phyloP scores from a whole-genome alignment of 1,140 invertebrate genomes.

The Triops longicaudatus region DNA sequence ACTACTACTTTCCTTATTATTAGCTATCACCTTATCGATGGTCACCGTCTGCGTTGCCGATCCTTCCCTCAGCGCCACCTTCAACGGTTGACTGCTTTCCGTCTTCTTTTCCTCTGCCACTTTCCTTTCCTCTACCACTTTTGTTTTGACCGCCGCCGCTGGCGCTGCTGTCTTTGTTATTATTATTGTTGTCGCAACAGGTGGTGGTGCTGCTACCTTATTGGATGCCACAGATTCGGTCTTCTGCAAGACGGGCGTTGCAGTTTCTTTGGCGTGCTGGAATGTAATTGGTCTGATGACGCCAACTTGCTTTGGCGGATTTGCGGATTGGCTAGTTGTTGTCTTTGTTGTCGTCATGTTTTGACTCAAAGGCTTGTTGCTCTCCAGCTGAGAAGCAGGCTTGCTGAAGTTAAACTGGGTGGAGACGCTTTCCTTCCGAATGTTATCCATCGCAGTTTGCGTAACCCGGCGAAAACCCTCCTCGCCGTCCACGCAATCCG shows the following conservation, averaged over 20 bases:
- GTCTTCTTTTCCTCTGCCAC: neutral
- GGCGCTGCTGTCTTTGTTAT: neutral
- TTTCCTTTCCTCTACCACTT: neutral
- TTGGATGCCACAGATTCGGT: no score
- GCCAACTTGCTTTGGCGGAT: constrained; percentile 46
- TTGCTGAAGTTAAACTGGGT: constrained; percentile 50
- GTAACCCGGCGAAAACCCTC: constrained; percentile 43
- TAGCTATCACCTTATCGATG: neutral
- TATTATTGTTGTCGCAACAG: neutral
- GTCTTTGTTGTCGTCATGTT: constrained; percentile 33
- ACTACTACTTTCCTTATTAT: no score
- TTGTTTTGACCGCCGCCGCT: neutral
- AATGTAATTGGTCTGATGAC: constrained; percentile 48
- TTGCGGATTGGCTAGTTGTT: constrained; percentile 37
- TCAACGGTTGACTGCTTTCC: neutral
- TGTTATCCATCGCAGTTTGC: constrained; percentile 53
- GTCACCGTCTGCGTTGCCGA: neutral
- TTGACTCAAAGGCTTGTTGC: neutral
- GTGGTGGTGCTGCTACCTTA: no score
- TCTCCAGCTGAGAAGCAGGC: constrained; percentile 4
- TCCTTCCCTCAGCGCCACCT: neutral
- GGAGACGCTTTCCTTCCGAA: constrained; percentile 53
- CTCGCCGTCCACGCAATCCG: constrained; percentile 30
- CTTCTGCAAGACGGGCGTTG: no score
- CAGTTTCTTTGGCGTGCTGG: constrained; percentile 39